These are phyloP conservation scores for Carterocephalus palaemon DNA, from an alignment of 2,888 invertebrate genomes.

Conservation along the genomic window DNA sequence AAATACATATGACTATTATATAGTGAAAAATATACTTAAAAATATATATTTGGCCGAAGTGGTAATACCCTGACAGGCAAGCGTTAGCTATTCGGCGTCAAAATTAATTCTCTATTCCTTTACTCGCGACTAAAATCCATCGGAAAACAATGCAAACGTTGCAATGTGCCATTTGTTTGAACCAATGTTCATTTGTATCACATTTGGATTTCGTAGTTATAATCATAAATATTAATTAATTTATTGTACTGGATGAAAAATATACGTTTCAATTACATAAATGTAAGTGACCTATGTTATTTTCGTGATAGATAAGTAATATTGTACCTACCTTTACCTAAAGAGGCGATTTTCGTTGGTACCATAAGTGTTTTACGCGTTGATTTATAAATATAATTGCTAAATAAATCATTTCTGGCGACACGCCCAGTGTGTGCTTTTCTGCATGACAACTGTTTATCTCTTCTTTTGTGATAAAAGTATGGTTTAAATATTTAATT, in stretches of 20 bases:
- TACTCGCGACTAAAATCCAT: constrained; percentile 51
- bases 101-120: constrained; percentile 65
- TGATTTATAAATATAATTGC: constrained; percentile 36
- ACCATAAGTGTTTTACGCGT: constrained; percentile 44
- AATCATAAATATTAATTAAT: constrained; percentile 44
- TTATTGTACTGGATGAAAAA: constrained; percentile 49
- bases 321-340: constrained; percentile 52
- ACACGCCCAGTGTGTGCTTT: constrained; percentile 47
- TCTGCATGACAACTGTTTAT: constrained; percentile 57
- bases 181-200: constrained; percentile 51
- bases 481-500: constrained; percentile 39
- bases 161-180: constrained; percentile 75
- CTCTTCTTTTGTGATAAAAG: constrained; percentile 48
- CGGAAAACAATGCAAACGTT: constrained; percentile 68
- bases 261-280: constrained; percentile 66
- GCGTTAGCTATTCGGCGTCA: constrained; percentile 72
- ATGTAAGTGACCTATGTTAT: constrained; percentile 65
- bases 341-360: constrained; percentile 63
- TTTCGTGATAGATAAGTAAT: constrained; percentile 74
- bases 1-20: constrained; percentile 78
- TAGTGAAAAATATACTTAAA: constrained; percentile 75
- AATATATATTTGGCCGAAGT: constrained; percentile 77
- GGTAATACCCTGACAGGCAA: constrained; percentile 90
- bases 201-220: constrained; percentile 47
- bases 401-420: constrained; percentile 50